Evolutionary conservation across 1,140 invertebrate species (phyloP), one percentile per base, ranked within the genome.

Genomic region (Euura lappo): DNA sequence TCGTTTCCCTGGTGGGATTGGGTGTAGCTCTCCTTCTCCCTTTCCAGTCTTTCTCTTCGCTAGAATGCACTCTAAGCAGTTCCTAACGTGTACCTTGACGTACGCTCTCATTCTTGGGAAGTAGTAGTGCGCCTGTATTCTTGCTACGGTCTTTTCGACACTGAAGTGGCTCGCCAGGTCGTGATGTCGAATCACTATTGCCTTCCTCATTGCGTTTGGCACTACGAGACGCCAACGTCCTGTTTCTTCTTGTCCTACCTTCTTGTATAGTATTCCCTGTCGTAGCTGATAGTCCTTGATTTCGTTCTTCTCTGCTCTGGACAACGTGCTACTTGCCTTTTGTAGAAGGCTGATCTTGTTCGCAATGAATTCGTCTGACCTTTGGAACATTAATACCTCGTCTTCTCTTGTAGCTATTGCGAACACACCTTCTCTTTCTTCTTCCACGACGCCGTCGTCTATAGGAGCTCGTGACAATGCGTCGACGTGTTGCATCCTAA

Each of bases 401-500:
- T 74, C 73, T 42, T 71, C 73, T 65, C 65, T 7, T 13, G 13
- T 74, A 51, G 47, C 47, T 5, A 51, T 51, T 6, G 47, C 11
- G 11, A 51, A 51, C 5, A 51, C 11, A 11, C 47, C 47, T 51
- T 51, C n/a, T 13, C 72, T 65, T 1, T 75, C 67, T 1, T 64
- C n/a, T 65, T 71, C 69, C 1, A 44, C 44, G 65, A 44, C 13
- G 44, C 78, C 74, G 71, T 64, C 42, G 8, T 68, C 2, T 5
- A 51, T 51, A 4, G 81, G 83, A 45, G 83, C 78, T 2, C 80
- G 71, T 45, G 83, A 85, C 6, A 86, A 65, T 0, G 81, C 83
- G 78, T 88, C 85, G 0, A 81, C 83, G 65, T 86, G 82, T 28
- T 78, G 70, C 80, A 85, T 84, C 43, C 69, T 66, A 51, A 75